Evolutionary conservation across 1,140 invertebrate species (phyloP).

Genomic region (Drosophila athabasca): DNA sequence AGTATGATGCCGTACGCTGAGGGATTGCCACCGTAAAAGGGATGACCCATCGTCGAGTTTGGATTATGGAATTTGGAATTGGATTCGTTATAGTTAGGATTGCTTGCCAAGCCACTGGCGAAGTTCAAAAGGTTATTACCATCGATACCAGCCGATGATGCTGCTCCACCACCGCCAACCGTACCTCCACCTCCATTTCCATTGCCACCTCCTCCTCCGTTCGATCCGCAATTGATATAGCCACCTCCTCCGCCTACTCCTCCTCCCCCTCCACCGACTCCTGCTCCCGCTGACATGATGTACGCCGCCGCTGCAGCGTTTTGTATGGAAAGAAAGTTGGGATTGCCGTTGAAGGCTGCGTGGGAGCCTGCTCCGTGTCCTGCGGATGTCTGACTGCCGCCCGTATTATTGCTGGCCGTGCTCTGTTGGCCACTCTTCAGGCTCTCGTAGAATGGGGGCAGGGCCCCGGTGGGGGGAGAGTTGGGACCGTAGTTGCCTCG

Average conservation of each 20-base stretch:
- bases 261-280: conserved; percentile 17
- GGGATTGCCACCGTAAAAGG: conserved; percentile 89
- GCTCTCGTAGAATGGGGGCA: conserved; percentile 93
- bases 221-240: conserved; percentile 41
- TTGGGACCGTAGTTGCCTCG: conserved; percentile 92
- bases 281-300: conserved; percentile 68
- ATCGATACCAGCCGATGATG: conserved; percentile 37
- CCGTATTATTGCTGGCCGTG: conserved; percentile 45
- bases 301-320: conserved; percentile 76
- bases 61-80: conserved; percentile 84
- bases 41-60: conserved; percentile 85
- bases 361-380: conserved; percentile 58
- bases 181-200: background rate
- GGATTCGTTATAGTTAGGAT: conserved; percentile 74
- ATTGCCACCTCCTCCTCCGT: background rate
- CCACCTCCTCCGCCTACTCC: conserved; percentile 17
- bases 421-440: conserved; percentile 89
- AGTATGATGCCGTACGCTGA: conserved; percentile 90
- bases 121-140: conserved; percentile 79
- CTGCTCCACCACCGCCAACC: conserved; percentile 14
- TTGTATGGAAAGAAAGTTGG: conserved; percentile 87
- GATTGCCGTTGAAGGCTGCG: conserved; percentile 85
- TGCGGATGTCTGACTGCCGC: conserved; percentile 14
- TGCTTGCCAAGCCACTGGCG: conserved; percentile 60
- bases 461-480: conserved; percentile 91